Evolutionary conservation across 2,113 vertebrate genomes (phyloP).

Genomic region (Elaphurus davidianus): DNA sequence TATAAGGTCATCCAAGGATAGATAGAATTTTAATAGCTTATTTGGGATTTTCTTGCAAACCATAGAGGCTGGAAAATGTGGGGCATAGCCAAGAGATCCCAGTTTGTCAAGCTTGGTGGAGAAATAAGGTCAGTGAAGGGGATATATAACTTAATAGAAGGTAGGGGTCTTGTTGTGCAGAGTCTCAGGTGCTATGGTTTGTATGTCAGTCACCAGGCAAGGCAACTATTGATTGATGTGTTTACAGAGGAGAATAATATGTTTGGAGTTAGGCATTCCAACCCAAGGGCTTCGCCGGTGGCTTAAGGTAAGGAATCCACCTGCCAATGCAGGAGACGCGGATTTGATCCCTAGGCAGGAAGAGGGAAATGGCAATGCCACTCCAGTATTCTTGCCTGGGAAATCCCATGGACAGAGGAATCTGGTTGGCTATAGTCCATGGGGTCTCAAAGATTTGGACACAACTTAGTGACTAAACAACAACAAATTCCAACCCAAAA

Average conservation of each 20-base stretch:
- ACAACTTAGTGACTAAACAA: not conserved
- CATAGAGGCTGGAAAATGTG: not conserved
- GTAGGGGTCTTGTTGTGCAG: not conserved
- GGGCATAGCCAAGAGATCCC: not conserved
- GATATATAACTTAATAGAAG: not conserved
- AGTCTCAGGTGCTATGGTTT: not conserved
- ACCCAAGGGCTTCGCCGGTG: accelerated
- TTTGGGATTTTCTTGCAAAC: not conserved
- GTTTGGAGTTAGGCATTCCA: not conserved
- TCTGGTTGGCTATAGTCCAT: not conserved
- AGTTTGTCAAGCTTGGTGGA: not conserved
- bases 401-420: not conserved
- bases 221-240: not conserved
- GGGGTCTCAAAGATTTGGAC: not conserved
- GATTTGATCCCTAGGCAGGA: not conserved
- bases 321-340: accelerated
- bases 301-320: not conserved
- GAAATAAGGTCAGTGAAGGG: not conserved
- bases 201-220: not conserved
- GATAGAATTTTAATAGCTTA: not conserved
- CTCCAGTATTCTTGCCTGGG: not conserved
- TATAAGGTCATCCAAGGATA: not conserved
- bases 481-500: not conserved
- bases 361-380: not conserved
- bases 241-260: not conserved